phyloP scores from a whole-genome alignment of 2,888 invertebrate species.

The Agapetus fuscipes region DNA sequence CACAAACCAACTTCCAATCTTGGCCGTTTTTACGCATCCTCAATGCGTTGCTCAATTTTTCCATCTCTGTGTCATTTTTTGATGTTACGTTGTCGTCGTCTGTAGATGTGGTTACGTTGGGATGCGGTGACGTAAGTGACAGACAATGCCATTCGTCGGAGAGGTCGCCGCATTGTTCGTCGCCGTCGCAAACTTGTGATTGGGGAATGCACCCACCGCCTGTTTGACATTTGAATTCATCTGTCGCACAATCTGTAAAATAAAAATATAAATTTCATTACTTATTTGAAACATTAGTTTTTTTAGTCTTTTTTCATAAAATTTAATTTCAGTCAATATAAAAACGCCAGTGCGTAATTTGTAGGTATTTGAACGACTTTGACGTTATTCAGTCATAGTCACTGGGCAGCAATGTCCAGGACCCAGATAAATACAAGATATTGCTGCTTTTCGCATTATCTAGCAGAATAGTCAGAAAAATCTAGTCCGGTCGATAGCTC shows the following conservation, averaged over 20 bases:
- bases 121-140: constrained; percentile 1
- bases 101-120: constrained; percentile 8
- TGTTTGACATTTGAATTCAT: constrained; percentile 44
- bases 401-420: too few species aligned
- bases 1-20: constrained; percentile 39
- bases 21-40: constrained; percentile 14
- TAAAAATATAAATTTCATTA: constrained; percentile 1
- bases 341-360: too few species aligned
- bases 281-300: too few species aligned
- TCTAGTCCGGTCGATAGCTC: too few species aligned
- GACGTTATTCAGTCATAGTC: too few species aligned
- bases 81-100: constrained; percentile 10
- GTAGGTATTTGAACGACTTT: too few species aligned
- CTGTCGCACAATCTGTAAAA: constrained; percentile 37
- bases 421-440: too few species aligned
- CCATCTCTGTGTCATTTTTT: background rate
- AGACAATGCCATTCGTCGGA: constrained; percentile 55
- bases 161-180: constrained; percentile 48
- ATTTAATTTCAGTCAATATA: too few species aligned
- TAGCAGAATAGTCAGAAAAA: too few species aligned
- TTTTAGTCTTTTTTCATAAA: too few species aligned
- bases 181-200: constrained; percentile 46
- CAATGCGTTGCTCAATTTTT: constrained; percentile 3
- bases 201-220: constrained; percentile 48
- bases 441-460: too few species aligned